Percentiles rank a stretch among this genome's conserved stretches.
These are phyloP conservation scores for Pao palembangensis DNA, from an alignment of 2,113 vertebrate species.

Conservation along the genomic window DNA sequence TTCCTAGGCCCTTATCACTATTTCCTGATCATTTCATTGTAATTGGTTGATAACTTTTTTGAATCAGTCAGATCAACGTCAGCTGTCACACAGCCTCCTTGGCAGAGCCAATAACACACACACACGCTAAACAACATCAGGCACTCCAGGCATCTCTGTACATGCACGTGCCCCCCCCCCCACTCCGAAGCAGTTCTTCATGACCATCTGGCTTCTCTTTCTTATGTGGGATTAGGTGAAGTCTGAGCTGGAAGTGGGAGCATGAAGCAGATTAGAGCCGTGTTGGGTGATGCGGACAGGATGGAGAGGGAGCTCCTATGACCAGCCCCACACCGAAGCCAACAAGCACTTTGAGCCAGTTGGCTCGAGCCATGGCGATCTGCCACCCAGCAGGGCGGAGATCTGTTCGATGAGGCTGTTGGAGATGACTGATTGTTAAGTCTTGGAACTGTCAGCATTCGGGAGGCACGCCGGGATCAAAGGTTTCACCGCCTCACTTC, in stretches of 20 bases:
- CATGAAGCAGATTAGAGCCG: constrained; percentile 69
- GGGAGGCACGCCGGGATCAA: constrained; percentile 37
- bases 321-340: constrained; percentile 33
- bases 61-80: no score
- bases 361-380: constrained; percentile 21
- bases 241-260: constrained; percentile 66
- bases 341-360: constrained; percentile 52
- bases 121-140: constrained; percentile 67
- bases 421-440: constrained; percentile 39
- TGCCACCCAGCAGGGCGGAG: background rate
- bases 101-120: background rate
- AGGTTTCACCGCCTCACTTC: constrained; percentile 35
- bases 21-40: no score
- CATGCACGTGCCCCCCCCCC: constrained; percentile 32
- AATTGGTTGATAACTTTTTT: no score
- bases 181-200: constrained; percentile 75
- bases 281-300: constrained; percentile 47
- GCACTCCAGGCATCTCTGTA: constrained; percentile 63
- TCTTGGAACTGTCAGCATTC: constrained; percentile 39
- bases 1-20: no score
- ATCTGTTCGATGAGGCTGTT: constrained; percentile 20
- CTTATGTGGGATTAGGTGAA: constrained; percentile 77
- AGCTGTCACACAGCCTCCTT: background rate
- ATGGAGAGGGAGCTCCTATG: constrained; percentile 38
- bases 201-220: constrained; percentile 79